phyloP scores from a whole-genome alignment of 2,797 vertebrate species.

The Eulemur rubriventer region DNA sequence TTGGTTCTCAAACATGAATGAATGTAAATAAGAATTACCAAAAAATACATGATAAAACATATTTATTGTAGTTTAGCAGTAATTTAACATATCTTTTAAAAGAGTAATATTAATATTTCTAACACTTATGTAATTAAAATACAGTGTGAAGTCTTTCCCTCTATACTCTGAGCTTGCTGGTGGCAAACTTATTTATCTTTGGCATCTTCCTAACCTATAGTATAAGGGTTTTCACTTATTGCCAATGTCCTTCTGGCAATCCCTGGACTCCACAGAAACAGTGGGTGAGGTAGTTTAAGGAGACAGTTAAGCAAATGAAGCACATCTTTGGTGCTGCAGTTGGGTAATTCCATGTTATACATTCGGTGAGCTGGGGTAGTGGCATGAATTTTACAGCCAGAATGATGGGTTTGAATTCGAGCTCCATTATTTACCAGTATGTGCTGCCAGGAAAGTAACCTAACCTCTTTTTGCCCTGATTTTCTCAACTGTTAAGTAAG shows the following conservation, averaged over 20 bases:
- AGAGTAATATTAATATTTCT: not conserved
- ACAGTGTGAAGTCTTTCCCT: not conserved
- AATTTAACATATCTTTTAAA: not conserved
- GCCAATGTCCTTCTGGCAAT: not conserved
- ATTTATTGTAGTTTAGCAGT: not conserved
- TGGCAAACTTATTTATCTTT: not conserved
- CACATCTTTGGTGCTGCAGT: rapidly evolving
- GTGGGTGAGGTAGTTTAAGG: not conserved
- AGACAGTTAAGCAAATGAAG: not conserved
- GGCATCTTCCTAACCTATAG: not conserved
- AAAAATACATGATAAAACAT: not conserved
- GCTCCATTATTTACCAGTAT: not conserved
- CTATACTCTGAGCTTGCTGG: not conserved
- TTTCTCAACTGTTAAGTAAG: not conserved
- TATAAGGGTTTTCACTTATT: not conserved
- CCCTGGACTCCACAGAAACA: not conserved
- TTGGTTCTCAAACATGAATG: not conserved
- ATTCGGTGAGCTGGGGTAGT: not conserved
- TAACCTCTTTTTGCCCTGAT: not conserved
- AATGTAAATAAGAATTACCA: not conserved
- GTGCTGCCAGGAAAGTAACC: not conserved
- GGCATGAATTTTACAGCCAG: not conserved
- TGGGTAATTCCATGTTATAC: not conserved
- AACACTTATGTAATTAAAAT: not conserved
- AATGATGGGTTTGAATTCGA: not conserved